A percentile compares a stretch with the other conserved stretches of the same genome.
phyloP scores from a whole-genome alignment of 1,140 invertebrate species.

The Pogonomyrmex barbatus region DNA sequence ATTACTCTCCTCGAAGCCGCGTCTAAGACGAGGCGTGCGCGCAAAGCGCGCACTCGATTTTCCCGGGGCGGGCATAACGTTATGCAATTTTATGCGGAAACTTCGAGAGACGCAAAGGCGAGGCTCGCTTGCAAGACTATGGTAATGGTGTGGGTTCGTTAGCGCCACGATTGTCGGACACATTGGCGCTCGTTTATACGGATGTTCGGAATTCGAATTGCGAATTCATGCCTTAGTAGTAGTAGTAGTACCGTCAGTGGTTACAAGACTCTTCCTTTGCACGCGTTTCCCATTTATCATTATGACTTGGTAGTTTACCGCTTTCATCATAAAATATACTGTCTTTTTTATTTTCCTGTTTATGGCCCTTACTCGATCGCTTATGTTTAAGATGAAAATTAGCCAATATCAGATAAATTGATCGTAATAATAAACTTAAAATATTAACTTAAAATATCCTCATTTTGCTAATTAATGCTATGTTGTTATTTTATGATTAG shows the following conservation, averaged over 20 bases:
- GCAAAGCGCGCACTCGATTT: constrained; percentile 57
- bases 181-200: constrained; percentile 59
- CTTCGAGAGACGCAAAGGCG: constrained; percentile 60
- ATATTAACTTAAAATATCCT: not conserved
- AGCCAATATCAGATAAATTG: not conserved
- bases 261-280: constrained; percentile 40
- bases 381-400: not conserved
- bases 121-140: constrained; percentile 60
- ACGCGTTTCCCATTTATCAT: constrained; percentile 39
- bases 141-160: constrained; percentile 58
- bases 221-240: constrained; percentile 50
- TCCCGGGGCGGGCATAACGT: constrained; percentile 48
- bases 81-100: constrained; percentile 65
- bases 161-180: constrained; percentile 61
- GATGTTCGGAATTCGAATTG: constrained; percentile 60
- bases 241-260: constrained; percentile 33
- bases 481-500: not conserved
- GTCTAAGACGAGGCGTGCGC: constrained; percentile 43
- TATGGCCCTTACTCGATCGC: not conserved
- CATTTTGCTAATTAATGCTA: constrained; percentile 2
- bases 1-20: constrained; percentile 51
- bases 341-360: not conserved
- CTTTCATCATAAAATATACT: constrained; percentile 9
- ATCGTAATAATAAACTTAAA: not conserved
- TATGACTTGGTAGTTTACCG: constrained; percentile 21